Evolutionary conservation across 2,113 vertebrate genomes (phyloP), one percentile per base, ranked within the genome.

Genomic region (Aramus guarauna): DNA sequence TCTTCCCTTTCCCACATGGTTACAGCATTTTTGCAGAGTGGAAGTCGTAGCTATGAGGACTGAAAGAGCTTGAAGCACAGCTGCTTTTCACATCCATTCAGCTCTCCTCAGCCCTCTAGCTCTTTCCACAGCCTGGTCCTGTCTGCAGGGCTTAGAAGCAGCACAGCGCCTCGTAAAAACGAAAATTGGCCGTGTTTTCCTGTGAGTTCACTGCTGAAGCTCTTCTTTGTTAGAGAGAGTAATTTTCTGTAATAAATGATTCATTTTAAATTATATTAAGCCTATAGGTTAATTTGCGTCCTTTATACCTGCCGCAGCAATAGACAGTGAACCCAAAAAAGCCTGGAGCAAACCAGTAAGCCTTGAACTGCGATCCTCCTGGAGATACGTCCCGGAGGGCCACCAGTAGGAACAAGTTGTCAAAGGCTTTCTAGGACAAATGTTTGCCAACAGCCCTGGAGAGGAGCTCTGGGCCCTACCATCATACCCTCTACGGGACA

Each of bases 71-170:
- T 89, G 92, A 92, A 86, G 95, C 94, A 92, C 96, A 95, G 94
- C 95, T 97, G 93, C 78, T 97, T 97, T 96, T 92, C 89, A 95
- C 87, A 95, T 97, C 78, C 81, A 92, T 95, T 93, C 95, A 91
- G 74, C 81, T 67, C 87, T 74, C 82, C 80, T 76, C 94, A 84
- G 79, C 94, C 78, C 94, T 95, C 78, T 27, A 78, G 85, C 88
- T 93, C 85, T 95, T 96, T 95, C 93, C 92, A 86, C 72, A 94
- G 91, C 90, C 91, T 75, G 88, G 92, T 74, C 92, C 76, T 94
- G 92, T 92, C 96, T 94, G 76, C 9, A 45, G 75, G 79, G 85
- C 60, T 94, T 71, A 94, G 91, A 84, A 92, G 85, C 47, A 84
- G 83, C 72, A 60, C 79, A 78, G 71, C 5, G 29, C 76, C 85